Evolutionary conservation across 2,113 vertebrate genomes (phyloP).

Genomic region (Sinocyclocheilus anshuiensis): DNA sequence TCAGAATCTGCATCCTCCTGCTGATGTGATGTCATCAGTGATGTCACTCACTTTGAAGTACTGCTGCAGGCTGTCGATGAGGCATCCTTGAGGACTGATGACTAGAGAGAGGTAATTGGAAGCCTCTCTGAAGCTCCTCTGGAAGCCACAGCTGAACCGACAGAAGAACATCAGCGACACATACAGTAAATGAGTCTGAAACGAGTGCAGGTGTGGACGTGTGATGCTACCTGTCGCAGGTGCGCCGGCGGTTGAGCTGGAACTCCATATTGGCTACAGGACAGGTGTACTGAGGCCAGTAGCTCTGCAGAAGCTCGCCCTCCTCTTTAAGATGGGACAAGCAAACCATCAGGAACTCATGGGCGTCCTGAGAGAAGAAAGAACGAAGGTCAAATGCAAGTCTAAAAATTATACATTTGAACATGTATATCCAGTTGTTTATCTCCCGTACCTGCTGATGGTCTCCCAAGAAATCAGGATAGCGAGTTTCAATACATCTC

Average conservation of each 20-base stretch:
- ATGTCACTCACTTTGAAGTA: background rate
- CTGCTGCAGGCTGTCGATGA: background rate
- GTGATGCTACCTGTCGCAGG: constrained; percentile 2
- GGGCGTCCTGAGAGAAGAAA: background rate
- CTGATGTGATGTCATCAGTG: background rate
- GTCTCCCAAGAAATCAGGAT: background rate
- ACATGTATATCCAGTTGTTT: background rate
- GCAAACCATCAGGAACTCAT: constrained; percentile 13
- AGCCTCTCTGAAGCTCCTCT: background rate
- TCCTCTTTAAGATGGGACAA: constrained; percentile 14
- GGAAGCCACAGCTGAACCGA: background rate
- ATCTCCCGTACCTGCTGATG: background rate
- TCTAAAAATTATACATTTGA: background rate
- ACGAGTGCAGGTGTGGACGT: background rate
- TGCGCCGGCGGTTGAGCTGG: background rate
- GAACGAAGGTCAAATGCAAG: background rate
- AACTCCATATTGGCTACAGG: constrained; percentile 21
- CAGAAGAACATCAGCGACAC: background rate
- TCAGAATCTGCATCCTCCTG: background rate
- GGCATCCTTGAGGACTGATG: background rate
- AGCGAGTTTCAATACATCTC: background rate
- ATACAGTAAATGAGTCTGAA: background rate
- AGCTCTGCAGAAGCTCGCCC: background rate
- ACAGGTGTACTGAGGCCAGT: background rate
- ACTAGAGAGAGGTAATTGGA: background rate